Percentiles rank a stretch among this genome's conserved stretches.
These are phyloP conservation scores for Drosophila santomea DNA, from an alignment of 1,140 invertebrate species.

Conservation along the genomic window DNA sequence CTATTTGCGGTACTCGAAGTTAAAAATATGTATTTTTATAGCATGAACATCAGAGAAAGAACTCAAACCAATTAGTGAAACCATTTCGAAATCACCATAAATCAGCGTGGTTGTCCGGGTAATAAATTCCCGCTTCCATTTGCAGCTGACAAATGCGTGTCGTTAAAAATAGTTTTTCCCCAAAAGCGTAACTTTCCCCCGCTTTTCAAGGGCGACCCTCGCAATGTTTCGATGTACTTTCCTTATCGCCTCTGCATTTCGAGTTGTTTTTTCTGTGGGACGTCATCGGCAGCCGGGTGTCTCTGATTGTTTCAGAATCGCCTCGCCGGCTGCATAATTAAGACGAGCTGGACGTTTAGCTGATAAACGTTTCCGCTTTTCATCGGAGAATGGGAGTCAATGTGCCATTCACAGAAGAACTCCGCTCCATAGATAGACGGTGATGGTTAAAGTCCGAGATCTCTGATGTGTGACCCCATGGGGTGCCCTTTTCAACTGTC, in stretches of 20 bases:
- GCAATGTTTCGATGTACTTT: slow-evolving; percentile 26
- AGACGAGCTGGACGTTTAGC: slow-evolving; percentile 27
- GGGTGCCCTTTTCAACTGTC: slow-evolving; percentile 50
- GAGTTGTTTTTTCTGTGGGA: slow-evolving; percentile 15
- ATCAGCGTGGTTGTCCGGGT: slow-evolving; percentile 19
- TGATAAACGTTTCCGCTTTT: slow-evolving; percentile 49
- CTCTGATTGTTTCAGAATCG: slow-evolving; percentile 27
- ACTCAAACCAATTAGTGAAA: slow-evolving; percentile 40
- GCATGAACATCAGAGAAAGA: slow-evolving; percentile 14
- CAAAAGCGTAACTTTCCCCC: slow-evolving; percentile 15
- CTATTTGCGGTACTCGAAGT: slow-evolving; percentile 12
- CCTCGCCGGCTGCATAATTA: slow-evolving; percentile 39
- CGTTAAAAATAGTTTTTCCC: slow-evolving; percentile 40
- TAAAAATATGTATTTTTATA: slow-evolving; percentile 17
- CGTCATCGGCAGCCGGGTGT: slow-evolving; percentile 20
- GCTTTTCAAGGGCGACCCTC: slow-evolving; percentile 33
- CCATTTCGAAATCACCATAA: slow-evolving; percentile 42
- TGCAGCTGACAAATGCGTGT: slow-evolving; percentile 43
- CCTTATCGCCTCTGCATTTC: slow-evolving; percentile 34
- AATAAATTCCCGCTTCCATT: slow-evolving; percentile 43
- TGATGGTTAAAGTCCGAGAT: slow-evolving; percentile 35
- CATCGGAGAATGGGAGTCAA: slow-evolving; percentile 18
- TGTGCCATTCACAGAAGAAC: slow-evolving; percentile 21
- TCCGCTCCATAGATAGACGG: slow-evolving; percentile 29
- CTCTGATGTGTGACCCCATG: slow-evolving; percentile 34